Evolutionary conservation across 1,140 invertebrate genomes (phyloP).

Genomic region (Bombus picipes): DNA sequence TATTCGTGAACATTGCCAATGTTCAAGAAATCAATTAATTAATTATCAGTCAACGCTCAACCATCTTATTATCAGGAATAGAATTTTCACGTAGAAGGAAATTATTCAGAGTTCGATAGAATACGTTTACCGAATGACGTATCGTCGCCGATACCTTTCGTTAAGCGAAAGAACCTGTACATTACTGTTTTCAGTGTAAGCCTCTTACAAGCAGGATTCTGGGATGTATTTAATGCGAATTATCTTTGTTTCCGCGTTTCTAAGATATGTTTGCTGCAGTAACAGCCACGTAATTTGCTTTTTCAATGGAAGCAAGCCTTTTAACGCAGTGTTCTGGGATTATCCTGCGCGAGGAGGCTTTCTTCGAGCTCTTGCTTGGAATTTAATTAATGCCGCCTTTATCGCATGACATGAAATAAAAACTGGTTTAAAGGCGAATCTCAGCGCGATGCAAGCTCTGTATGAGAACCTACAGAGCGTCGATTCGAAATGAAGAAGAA

Average conservation of each 20-base stretch:
- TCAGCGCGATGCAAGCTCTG: background rate
- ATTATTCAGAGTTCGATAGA: too few relatives aligned
- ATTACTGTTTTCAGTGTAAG: background rate
- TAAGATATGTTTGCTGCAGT: background rate
- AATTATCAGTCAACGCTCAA: too few relatives aligned
- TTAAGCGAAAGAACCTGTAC: too few relatives aligned
- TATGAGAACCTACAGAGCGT: background rate
- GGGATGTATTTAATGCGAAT: background rate
- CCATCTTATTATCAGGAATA: too few relatives aligned
- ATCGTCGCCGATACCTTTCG: constrained; percentile 7
- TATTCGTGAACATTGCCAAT: too few relatives aligned
- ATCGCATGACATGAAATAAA: constrained; percentile 2
- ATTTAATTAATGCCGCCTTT: constrained; percentile 30
- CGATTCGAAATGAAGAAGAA: background rate
- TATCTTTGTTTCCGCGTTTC: constrained; percentile 14
- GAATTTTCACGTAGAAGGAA: too few relatives aligned
- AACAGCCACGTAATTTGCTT: constrained; percentile 10
- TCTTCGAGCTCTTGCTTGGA: constrained; percentile 6
- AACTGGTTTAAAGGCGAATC: background rate
- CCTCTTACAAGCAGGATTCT: background rate
- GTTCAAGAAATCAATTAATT: too few relatives aligned
- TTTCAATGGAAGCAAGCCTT: background rate
- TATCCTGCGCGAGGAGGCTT: background rate
- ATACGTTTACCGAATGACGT: too few relatives aligned
- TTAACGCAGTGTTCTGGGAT: constrained; percentile 6